phyloP scores from a whole-genome alignment of 2,888 invertebrate species.

The Plebejus argus region DNA sequence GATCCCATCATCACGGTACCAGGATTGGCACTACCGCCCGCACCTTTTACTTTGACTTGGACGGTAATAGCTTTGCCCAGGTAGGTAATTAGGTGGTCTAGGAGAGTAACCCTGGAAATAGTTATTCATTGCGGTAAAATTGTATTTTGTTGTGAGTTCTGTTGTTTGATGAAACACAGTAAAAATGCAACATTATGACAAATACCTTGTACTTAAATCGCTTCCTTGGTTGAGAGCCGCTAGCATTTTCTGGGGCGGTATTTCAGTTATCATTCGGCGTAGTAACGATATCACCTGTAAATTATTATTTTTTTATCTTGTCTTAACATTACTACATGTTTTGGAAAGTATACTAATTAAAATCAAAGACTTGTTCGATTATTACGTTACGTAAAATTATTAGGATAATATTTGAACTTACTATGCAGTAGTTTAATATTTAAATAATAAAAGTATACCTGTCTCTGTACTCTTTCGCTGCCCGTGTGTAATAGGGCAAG shows the following conservation, averaged over 20 bases:
- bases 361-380: neutral
- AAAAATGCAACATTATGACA: conserved; percentile 27
- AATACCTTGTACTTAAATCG: conserved; percentile 57
- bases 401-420: neutral
- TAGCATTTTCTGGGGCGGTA: conserved; percentile 91
- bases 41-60: conserved; percentile 87
- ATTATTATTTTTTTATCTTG: neutral
- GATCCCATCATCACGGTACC: conserved; percentile 79
- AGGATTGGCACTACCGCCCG: conserved; percentile 53
- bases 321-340: neutral
- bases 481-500: conserved; percentile 94
- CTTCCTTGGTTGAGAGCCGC: conserved; percentile 84
- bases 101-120: conserved; percentile 84
- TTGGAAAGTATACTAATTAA: neutral
- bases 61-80: conserved; percentile 95
- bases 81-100: conserved; percentile 94
- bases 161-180: neutral
- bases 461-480: conserved; percentile 96
- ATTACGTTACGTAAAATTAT: neutral
- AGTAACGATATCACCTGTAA: conserved; percentile 89
- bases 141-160: no score
- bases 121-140: no score
- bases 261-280: conserved; percentile 93
- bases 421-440: neutral
- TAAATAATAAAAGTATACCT: conserved; percentile 82